Percentiles rank a stretch among this genome's conserved stretches.
phyloP scores from a whole-genome alignment of 2,113 vertebrate species.

The Acrocephalus arundinaceus region DNA sequence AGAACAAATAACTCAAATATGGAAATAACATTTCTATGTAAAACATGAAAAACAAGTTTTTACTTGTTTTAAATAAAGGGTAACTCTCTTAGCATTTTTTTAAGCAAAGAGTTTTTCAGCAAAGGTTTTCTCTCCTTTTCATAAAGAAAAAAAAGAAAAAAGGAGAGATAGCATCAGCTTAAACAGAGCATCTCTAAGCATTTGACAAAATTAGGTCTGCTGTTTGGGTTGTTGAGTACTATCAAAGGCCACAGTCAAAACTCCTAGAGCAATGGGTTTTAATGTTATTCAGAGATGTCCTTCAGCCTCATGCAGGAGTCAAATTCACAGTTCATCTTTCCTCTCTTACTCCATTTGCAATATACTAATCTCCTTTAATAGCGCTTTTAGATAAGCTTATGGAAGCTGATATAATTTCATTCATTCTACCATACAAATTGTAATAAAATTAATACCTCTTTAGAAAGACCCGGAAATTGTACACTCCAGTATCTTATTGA shows the following conservation, averaged over 20 bases:
- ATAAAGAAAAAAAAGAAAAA: neutral
- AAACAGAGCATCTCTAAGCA: neutral
- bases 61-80: neutral
- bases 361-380: neutral
- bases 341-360: neutral
- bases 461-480: neutral
- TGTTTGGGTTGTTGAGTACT: neutral
- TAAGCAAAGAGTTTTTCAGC: neutral
- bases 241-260: neutral
- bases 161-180: neutral
- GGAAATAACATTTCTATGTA: neutral
- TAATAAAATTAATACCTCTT: neutral
- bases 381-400: neutral
- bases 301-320: neutral
- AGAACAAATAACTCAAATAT: neutral
- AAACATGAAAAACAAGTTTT: neutral
- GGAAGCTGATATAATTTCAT: neutral
- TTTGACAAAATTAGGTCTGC: neutral
- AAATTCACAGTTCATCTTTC: neutral
- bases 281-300: neutral
- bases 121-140: neutral
- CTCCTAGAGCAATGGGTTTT: neutral
- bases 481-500: neutral
- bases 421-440: neutral
- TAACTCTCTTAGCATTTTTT: neutral